Evolutionary conservation across 2,888 invertebrate species (phyloP), one percentile per base, ranked within the genome.

Genomic region (Exocentrus adspersus): DNA sequence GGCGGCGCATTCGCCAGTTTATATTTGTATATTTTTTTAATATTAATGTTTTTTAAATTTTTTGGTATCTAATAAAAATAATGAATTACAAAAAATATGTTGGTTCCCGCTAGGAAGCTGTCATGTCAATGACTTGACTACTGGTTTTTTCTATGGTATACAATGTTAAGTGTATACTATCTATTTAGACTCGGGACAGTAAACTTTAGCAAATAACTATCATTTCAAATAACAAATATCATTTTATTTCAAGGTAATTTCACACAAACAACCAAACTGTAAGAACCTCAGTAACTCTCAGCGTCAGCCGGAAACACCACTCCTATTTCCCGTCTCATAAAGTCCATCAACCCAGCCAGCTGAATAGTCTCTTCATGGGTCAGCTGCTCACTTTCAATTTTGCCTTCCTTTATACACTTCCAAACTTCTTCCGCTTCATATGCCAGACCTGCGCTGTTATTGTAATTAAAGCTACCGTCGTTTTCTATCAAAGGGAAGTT

Each of bases 401-500:
- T 42, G 32, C 56, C 89, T 81, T 86, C 81, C 62, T 84, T 82
- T 32, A 94, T 86, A 75, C 93, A 92, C 64, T 87, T 84, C 74
- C 91, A 87, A 56, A 89, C 92, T 81, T 93, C 92, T 69, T 88
- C 87, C 30, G 93, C 93, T 82, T 94, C 90, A 78, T 91, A 94
- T 68, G 87, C 85, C 50, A 94, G 84, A 1, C 92, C 92, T 9
- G 87, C 88, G 65, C 92, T 91, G 75, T 92, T 92, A 61, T 80
- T 79, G 77, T 64, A 68, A 30, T 60, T 64, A 64, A 87, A 87
- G 62, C 84, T 83, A 19, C 57, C 61, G 2, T 46, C 24, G 32
- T 37, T 57, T 17, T 46, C 50, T 4, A 56, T 48, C 12, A 64
- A 48, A n/a, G 61, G 48, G 30, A 61, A 64, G 6, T 56, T 50